These are phyloP conservation scores for Triops cancriformis DNA, from an alignment of 1,140 invertebrate species.

Conservation along the genomic window DNA sequence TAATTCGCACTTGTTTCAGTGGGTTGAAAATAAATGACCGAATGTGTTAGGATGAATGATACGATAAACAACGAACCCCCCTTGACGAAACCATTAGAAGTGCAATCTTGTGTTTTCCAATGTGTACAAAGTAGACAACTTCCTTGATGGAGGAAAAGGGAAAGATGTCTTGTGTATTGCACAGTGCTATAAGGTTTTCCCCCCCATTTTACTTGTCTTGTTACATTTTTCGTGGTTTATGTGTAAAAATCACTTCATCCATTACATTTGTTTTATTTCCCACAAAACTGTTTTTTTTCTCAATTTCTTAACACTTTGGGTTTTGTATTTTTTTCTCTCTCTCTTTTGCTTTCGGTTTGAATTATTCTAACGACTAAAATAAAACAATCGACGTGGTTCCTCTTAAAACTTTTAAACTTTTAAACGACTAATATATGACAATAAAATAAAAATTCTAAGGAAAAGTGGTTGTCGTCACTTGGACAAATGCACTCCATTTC, in stretches of 20 bases:
- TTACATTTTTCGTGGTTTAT: constrained; percentile 4
- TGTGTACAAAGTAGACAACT: not conserved
- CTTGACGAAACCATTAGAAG: not conserved
- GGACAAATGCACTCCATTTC: too few relatives aligned
- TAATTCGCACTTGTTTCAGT: not conserved
- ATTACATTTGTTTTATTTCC: not conserved
- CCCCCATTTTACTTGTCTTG: not conserved
- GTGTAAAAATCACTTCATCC: constrained; percentile 11
- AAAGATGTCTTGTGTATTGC: not conserved
- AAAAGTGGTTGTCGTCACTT: too few relatives aligned
- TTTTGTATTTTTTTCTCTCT: too few relatives aligned
- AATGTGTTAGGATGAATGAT: not conserved
- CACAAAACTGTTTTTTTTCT: not conserved
- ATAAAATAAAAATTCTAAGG: too few relatives aligned
- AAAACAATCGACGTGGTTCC: too few relatives aligned
- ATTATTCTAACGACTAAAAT: too few relatives aligned
- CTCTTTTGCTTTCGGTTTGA: too few relatives aligned
- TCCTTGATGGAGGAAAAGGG: not conserved
- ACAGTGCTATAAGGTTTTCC: not conserved
- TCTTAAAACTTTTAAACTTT: too few relatives aligned
- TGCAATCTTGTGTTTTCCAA: not conserved
- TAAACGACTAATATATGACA: too few relatives aligned
- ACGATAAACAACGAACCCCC: not conserved
- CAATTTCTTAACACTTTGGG: too few relatives aligned
- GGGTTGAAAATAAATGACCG: not conserved